Evolutionary conservation across 2,888 invertebrate genomes (phyloP).

Genomic region (Drosophila leonis): DNA sequence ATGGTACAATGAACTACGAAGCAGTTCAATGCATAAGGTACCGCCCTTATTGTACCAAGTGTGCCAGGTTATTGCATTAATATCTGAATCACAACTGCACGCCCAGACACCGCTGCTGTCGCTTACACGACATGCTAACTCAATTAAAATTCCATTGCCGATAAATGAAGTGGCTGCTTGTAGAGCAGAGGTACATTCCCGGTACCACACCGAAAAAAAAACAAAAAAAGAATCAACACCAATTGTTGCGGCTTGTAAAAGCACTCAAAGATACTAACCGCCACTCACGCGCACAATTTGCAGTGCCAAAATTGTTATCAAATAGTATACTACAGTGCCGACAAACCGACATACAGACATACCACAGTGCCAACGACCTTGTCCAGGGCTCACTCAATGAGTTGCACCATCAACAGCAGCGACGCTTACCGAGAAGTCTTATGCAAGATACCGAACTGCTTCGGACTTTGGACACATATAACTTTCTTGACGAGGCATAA

Average conservation of each 20-base stretch:
- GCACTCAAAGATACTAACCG: conserved; percentile 49
- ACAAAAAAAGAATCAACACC: conserved; percentile 4
- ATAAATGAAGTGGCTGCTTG: conserved; percentile 64
- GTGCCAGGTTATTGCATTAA: conserved; percentile 10
- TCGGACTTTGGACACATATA: conserved; percentile 57
- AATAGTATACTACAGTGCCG: conserved; percentile 2
- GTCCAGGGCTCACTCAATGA: conserved; percentile 19
- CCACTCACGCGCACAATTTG: conserved; percentile 47
- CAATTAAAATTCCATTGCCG: conserved; percentile 67
- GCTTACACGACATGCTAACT: conserved; percentile 64
- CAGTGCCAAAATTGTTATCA: conserved; percentile 68
- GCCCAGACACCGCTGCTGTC: conserved; percentile 26
- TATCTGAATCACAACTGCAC: conserved; percentile 44
- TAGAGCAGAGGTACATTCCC: conserved; percentile 41
- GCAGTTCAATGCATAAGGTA: conserved; percentile 13
- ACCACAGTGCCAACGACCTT: conserved; percentile 64
- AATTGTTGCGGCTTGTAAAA: conserved; percentile 48
- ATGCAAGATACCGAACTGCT: conserved; percentile 31
- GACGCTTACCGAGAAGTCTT: conserved; percentile 3
- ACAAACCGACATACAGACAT: conserved; percentile 5
- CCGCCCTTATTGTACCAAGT: conserved; percentile 17
- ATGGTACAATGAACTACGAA: conserved; percentile 4
- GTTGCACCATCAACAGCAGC: conserved; percentile 12
- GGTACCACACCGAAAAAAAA: conserved; percentile 14
- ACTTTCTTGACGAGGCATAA: conserved; percentile 36